phyloP scores from a whole-genome alignment of 2,888 invertebrate species.

The Ochropacha duplaris region DNA sequence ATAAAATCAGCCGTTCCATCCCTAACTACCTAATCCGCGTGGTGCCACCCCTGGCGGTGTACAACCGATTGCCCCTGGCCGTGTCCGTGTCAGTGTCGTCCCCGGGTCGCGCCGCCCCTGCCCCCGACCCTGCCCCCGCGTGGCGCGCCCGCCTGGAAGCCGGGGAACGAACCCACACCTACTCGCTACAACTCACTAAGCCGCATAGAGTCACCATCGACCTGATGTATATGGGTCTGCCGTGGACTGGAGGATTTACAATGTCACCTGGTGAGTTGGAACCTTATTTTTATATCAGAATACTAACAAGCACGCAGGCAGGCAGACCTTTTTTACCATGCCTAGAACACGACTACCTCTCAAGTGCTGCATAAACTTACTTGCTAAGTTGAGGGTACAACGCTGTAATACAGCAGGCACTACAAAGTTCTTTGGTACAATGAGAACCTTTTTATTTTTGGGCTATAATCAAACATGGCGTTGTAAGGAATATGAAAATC shows the following conservation, averaged over 20 bases:
- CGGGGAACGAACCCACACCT: conserved; percentile 87
- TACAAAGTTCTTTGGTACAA: too few relatives aligned
- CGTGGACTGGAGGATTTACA: conserved; percentile 88
- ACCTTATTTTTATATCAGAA: not conserved
- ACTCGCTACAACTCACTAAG: conserved; percentile 85
- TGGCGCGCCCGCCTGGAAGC: conserved; percentile 85
- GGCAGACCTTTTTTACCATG: too few relatives aligned
- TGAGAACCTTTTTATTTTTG: too few relatives aligned
- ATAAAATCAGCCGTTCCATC: conserved; percentile 76
- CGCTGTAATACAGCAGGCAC: too few relatives aligned
- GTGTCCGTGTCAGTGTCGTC: conserved; percentile 58
- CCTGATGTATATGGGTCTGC: conserved; percentile 85
- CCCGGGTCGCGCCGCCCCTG: conserved; percentile 25
- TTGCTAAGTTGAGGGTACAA: too few relatives aligned
- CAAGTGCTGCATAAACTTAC: too few relatives aligned
- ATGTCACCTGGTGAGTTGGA: conserved; percentile 80
- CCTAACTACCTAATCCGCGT: conserved; percentile 89
- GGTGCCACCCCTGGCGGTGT: conserved; percentile 88
- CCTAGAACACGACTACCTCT: too few relatives aligned
- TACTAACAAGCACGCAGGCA: too few relatives aligned
- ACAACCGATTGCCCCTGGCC: conserved; percentile 90
- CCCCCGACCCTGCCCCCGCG: conserved; percentile 24
- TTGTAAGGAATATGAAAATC: too few relatives aligned
- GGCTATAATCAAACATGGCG: too few relatives aligned
- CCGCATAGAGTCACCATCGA: conserved; percentile 77